Conservation (phyloP, 1,140 invertebrate genomes). For the Drosophila subobscura region DNA sequence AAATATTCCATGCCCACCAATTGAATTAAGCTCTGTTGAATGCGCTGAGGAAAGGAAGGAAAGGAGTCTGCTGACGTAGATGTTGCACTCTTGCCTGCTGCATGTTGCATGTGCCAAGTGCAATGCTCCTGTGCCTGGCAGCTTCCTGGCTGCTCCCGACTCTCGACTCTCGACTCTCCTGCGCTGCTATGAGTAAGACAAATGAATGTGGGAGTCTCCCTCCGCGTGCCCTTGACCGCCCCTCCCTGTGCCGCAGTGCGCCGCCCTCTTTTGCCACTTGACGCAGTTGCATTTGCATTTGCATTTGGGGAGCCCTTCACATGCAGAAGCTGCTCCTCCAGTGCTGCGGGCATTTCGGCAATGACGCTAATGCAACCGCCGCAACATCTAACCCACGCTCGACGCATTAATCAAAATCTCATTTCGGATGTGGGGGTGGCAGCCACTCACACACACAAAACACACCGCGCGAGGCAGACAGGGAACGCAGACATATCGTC, state of each 20-base stretch:
- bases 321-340: constrained; percentile 38
- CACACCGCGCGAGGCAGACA: background rate
- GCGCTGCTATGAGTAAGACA: constrained; percentile 63
- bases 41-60: background rate
- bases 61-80: background rate
- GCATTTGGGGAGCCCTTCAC: constrained; percentile 68
- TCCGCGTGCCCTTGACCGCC: constrained; percentile 48
- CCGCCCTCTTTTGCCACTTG: constrained; percentile 8
- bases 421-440: constrained; percentile 41
- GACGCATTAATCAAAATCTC: constrained; percentile 77
- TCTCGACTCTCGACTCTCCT: constrained; percentile 1
- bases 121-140: constrained; percentile 47
- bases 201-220: constrained; percentile 56
- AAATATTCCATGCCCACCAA: constrained; percentile 76
- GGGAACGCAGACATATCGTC: background rate
- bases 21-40: constrained; percentile 64
- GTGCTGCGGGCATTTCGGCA: constrained; percentile 31
- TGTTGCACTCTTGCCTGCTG: constrained; percentile 35
- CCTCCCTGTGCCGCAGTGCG: constrained; percentile 4
- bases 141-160: constrained; percentile 2
- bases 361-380: constrained; percentile 57
- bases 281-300: constrained; percentile 40
- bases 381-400: constrained; percentile 28
- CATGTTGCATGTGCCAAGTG: constrained; percentile 58
- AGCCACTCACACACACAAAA: constrained; percentile 4